Conservation (phyloP, 2,888 invertebrate species). For the Volucella bombylans region DNA sequence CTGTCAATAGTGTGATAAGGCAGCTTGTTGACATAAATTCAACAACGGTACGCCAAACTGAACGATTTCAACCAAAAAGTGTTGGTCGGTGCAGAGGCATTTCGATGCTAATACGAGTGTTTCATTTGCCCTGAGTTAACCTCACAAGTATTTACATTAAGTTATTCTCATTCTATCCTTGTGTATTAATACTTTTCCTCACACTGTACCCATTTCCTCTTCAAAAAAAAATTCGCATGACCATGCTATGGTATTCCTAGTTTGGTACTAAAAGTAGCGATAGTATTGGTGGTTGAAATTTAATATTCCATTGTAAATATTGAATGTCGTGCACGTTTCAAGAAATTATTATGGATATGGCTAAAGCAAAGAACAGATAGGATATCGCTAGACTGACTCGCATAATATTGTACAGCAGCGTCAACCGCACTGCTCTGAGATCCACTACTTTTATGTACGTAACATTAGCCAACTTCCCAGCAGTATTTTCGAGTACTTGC, state of each 20-base stretch:
- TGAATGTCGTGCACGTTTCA: conserved; percentile 73
- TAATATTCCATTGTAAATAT: conserved; percentile 68
- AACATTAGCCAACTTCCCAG: conserved; percentile 66
- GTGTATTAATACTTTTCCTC: conserved; percentile 20
- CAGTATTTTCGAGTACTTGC: neutral
- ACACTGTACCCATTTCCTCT: conserved; percentile 20
- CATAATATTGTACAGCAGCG: conserved; percentile 42
- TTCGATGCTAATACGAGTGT: too few species aligned
- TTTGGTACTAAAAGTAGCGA: conserved; percentile 9
- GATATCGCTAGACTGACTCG: conserved; percentile 57
- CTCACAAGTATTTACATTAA: too few species aligned
- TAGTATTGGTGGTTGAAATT: conserved; percentile 56
- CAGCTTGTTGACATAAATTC: too few species aligned
- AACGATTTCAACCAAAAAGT: too few species aligned
- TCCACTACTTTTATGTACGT: conserved; percentile 33
- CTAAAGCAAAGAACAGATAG: conserved; percentile 69
- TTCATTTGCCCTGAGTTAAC: too few species aligned
- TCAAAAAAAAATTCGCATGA: conserved; percentile 47
- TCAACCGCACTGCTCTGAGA: conserved; percentile 5
- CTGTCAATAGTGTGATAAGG: too few species aligned
- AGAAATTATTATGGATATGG: conserved; percentile 69
- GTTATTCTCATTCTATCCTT: neutral
- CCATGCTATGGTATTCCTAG: conserved; percentile 13
- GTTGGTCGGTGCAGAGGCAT: too few species aligned
- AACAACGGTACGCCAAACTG: too few species aligned